Conservation (phyloP, 1,140 invertebrate genomes). For the Formica selysi region DNA sequence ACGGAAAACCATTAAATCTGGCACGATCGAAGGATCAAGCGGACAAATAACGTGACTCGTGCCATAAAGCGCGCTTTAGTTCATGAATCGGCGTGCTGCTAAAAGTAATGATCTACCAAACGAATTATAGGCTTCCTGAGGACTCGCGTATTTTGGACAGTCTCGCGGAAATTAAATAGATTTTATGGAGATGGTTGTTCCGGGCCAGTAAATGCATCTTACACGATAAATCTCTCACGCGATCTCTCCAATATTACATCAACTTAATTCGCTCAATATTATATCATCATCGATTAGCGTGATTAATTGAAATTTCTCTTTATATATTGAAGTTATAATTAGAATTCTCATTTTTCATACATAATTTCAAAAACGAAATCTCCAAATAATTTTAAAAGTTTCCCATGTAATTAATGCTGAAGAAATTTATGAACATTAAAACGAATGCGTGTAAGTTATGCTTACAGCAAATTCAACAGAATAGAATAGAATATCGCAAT, state of each 20-base stretch:
- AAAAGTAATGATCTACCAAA: constrained; percentile 49
- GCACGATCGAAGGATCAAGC: constrained; percentile 65
- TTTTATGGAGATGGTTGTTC: background rate
- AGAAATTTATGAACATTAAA: background rate
- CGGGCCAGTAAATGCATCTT: background rate
- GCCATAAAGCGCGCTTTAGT: constrained; percentile 37
- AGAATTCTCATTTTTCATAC: background rate
- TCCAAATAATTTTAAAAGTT: background rate
- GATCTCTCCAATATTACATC: background rate
- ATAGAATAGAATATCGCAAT: constrained; percentile 31
- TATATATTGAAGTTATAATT: too few relatives aligned
- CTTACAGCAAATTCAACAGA: background rate
- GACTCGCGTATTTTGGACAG: background rate
- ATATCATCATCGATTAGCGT: background rate
- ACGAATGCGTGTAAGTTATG: background rate
- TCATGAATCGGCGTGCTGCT: constrained; percentile 29
- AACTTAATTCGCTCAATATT: background rate
- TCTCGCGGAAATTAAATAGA: constrained; percentile 14
- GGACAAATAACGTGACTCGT: constrained; percentile 65
- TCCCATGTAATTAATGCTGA: background rate
- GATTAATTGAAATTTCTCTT: background rate
- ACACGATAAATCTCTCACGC: background rate
- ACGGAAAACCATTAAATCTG: constrained; percentile 74
- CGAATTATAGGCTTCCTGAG: constrained; percentile 18
- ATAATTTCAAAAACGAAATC: background rate